Conservation (phyloP, 2,113 vertebrate species). For the Atrichornis clamosus region DNA sequence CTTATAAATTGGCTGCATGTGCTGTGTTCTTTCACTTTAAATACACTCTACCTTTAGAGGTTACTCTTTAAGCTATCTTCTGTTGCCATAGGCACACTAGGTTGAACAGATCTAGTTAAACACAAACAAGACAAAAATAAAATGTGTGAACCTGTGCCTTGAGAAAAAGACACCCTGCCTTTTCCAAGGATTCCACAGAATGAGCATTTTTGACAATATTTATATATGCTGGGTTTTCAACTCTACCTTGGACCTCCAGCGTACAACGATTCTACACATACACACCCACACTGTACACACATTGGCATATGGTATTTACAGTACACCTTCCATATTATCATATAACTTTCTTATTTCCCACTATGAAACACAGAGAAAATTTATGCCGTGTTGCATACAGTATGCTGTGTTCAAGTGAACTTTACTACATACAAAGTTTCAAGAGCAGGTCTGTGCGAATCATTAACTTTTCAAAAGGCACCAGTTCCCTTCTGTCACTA, state of each 20-base stretch:
- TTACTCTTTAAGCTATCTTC: conserved; percentile 33
- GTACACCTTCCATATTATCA: conserved; percentile 60
- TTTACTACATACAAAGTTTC: conserved; percentile 68
- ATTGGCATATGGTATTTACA: conserved; percentile 67
- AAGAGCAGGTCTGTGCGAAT: conserved; percentile 71
- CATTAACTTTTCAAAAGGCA: conserved; percentile 84
- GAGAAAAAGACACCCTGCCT: conserved; percentile 10
- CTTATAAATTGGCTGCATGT: neutral
- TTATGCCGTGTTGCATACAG: conserved; percentile 34
- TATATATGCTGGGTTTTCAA: neutral
- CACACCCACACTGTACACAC: conserved; percentile 52
- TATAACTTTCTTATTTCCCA: conserved; percentile 56
- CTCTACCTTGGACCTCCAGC: conserved; percentile 55
- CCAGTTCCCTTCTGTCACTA: conserved; percentile 80
- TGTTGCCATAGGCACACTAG: conserved; percentile 18
- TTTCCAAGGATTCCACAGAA: conserved; percentile 8
- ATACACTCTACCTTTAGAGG: conserved; percentile 28
- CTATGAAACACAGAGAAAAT: conserved; percentile 46
- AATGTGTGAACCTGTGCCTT: neutral
- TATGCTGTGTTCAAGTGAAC: conserved; percentile 44
- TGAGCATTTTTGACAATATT: conserved; percentile 29
- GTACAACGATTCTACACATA: conserved; percentile 56
- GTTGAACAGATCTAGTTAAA: conserved; percentile 46
- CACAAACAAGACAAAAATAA: conserved; percentile 51
- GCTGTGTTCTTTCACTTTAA: neutral